Base-by-base conservation (phyloP, 2,888 invertebrate species). In the Drymonia ruficornis region DNA sequence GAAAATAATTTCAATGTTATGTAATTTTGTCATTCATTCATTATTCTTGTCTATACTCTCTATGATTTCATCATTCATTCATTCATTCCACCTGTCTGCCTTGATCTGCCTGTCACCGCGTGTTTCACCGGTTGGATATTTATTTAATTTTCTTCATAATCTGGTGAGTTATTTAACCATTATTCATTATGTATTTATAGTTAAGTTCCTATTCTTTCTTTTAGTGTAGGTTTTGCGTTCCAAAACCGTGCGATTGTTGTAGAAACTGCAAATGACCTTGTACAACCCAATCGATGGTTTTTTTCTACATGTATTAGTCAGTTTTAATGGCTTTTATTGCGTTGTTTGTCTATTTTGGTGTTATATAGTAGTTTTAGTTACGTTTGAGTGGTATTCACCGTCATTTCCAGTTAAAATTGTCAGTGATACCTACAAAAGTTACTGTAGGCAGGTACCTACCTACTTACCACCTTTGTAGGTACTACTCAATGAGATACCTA, bases 61-160 rank as follows among this genome's bases (percentile, higher is more conserved):
- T 23, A 5, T 23, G 23, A 23, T 23, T 23, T 23, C 7, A 7
- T 6, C 3, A 6, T 2, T 2, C 23, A 7, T 4, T 1, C 23
- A 23, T 0, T 23, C 23, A 23, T 11, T 31, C 23, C 9, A 11
- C 9, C 31, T 31, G 31, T 31, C 31, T 31, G 12, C 23, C 31
- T 31, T 31, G 31, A 9, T 9, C n/a, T 36, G 36, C 36, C 65
- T 76, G 76, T 73, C 70, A 76, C 83, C 83, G 82, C 86, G 87
- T 87, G 87, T 80, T 74, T 66, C 63, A 70, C 82, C 81, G 83
- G 82, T 71, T 66, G 53, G 56, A 67, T 63, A 67, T 64, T 75
- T 76, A 65, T 66, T 52, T 61, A 64, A 65, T 63, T 74, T 70
- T 61, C 72, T 60, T 62, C 56, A 49, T 44, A 52, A 69, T 64